Evolutionary conservation across 2,113 vertebrate species (phyloP), one percentile per base, ranked within the genome.

Genomic region (Acrocephalus kingi): DNA sequence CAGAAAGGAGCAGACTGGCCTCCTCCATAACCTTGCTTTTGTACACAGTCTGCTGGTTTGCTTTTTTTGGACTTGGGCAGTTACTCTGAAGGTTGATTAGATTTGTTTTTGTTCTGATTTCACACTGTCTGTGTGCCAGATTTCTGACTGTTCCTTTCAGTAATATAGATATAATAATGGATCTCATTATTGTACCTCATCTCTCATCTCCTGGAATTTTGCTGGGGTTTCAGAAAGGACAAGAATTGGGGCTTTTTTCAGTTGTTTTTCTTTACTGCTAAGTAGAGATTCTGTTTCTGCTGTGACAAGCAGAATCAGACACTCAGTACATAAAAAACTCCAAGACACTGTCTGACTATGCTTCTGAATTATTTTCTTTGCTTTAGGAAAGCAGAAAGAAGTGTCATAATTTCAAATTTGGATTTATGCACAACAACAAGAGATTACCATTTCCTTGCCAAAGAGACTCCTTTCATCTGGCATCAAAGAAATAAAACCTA

Each of bases 401-500:
- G 74, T 93, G 88, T 95, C 83, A 94, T 71, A 41, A 59, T 90
- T 95, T 89, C 91, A 84, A 92, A 8, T 77, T 61, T 92, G 81
- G 71, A 72, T 59, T 77, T 93, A 71, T 46, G 52, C 48, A 79
- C 41, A 95, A 66, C 75, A 86, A 66, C 51, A 84, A 67, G 62
- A 96, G 66, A 95, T 93, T 74, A 94, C 68, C 76, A 35, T 69
- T 90, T 94, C 79, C 81, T 96, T 89, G 88, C 54, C 80, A 91
- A 92, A 89, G 41, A 93, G 69, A 91, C 21, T 68, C 86, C 90
- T 97, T 98, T 97, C 72, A 97, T 97, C 96, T 96, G 64, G 56
- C 88, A 93, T 97, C 92, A 97, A 97, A 97, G 93, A 91, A 97
- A 87, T 64, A 96, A 97, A 95, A 94, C 58, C 49, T 84, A 69